These are phyloP conservation scores for Odontamblyopus lacepedii DNA, from an alignment of 2,797 vertebrate species.

Conservation along the genomic window DNA sequence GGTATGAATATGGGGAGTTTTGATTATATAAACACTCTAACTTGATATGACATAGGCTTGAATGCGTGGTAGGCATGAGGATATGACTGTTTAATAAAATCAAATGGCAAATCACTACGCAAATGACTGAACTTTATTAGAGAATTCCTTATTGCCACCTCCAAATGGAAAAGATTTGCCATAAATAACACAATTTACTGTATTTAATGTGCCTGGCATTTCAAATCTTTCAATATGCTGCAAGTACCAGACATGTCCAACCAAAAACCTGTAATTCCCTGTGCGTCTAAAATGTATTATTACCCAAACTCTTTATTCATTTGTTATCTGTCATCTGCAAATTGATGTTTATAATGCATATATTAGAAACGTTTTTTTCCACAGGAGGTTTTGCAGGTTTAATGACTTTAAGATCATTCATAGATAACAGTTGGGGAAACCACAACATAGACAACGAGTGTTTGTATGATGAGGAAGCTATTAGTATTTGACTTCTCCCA, in stretches of 20 bases:
- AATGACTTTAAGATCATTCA: slow-evolving; percentile 48
- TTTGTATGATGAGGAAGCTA: slow-evolving; percentile 17
- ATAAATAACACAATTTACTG: background rate
- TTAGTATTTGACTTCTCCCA: slow-evolving; percentile 36
- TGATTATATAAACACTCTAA: background rate
- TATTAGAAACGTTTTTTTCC: slow-evolving; percentile 20
- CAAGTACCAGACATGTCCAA: background rate
- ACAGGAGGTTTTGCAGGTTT: slow-evolving; percentile 14
- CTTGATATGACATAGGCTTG: no score
- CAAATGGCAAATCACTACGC: background rate
- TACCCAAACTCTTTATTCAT: slow-evolving; percentile 24
- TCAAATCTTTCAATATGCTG: background rate
- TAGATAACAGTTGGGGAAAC: slow-evolving; percentile 59
- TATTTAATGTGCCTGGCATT: background rate
- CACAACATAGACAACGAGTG: slow-evolving; percentile 27
- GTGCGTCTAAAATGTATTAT: slow-evolving; percentile 29
- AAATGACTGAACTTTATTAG: background rate
- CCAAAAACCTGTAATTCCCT: slow-evolving; percentile 5
- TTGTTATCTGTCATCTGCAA: slow-evolving; percentile 28
- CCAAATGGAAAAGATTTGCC: background rate
- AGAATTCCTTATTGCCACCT: background rate
- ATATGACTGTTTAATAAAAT: background rate
- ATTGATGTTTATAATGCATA: slow-evolving; percentile 46
- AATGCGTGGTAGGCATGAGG: no score
- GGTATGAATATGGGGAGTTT: no score